A percentile compares a stretch with the other conserved stretches of the same genome.
Evolutionary conservation across 2,888 invertebrate species (phyloP).

Genomic region (Epirrhoe tristata): DNA sequence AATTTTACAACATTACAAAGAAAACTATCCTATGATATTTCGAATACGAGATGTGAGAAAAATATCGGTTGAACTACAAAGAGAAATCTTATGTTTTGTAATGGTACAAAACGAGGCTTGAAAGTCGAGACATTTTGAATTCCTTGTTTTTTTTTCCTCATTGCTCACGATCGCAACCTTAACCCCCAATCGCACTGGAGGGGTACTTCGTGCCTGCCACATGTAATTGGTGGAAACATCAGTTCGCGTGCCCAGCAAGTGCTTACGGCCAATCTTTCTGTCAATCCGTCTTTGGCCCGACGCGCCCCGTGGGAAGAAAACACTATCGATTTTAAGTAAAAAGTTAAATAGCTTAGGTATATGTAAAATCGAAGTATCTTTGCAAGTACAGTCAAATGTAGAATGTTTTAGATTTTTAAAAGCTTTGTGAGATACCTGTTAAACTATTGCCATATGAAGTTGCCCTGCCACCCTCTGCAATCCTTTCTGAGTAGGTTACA

Average conservation of each 20-base stretch:
- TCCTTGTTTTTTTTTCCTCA: constrained; percentile 34
- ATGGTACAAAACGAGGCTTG: constrained; percentile 11
- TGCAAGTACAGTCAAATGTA: no score
- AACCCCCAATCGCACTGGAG: constrained; percentile 47
- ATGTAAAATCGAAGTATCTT: not conserved
- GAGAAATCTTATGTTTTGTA: not conserved
- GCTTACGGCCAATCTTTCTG: constrained; percentile 79
- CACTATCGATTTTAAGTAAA: constrained; percentile 44
- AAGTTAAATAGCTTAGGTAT: constrained; percentile 8
- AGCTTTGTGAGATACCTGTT: no score
- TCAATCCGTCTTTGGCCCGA: constrained; percentile 67
- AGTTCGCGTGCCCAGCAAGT: constrained; percentile 66
- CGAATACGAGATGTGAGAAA: not conserved
- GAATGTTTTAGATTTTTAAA: no score
- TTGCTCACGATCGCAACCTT: constrained; percentile 43
- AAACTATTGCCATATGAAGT: not conserved
- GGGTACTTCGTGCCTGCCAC: constrained; percentile 75
- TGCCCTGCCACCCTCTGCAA: not conserved
- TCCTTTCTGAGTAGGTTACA: not conserved
- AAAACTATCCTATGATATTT: not conserved
- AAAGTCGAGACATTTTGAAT: constrained; percentile 18
- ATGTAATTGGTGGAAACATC: constrained; percentile 68
- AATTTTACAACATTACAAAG: not conserved
- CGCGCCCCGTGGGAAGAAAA: constrained; percentile 68
- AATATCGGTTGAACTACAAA: not conserved